Evolutionary conservation across 2,797 vertebrate species (phyloP).

Genomic region (Fistularia tabacaria): DNA sequence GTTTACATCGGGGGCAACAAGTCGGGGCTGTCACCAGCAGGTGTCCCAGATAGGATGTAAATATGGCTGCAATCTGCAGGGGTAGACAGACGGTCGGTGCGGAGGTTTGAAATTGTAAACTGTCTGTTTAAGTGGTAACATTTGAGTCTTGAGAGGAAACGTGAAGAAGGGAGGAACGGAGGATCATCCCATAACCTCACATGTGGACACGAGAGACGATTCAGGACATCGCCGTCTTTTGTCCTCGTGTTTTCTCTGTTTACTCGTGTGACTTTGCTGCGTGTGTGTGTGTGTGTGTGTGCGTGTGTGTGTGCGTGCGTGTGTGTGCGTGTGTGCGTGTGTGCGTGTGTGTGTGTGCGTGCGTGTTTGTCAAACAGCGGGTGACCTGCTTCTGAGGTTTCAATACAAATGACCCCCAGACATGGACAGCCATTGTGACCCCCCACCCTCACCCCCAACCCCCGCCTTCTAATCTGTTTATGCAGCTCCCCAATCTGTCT

Average conservation of each 20-base stretch:
- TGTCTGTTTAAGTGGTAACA: too few relatives aligned
- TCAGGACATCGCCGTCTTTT: slow-evolving; percentile 15
- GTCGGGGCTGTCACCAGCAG: too few relatives aligned
- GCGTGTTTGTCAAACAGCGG: slow-evolving; percentile 76
- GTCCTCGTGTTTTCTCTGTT: slow-evolving; percentile 26
- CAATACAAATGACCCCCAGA: slow-evolving; percentile 59
- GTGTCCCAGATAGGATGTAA: too few relatives aligned
- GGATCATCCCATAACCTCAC: slow-evolving; percentile 2
- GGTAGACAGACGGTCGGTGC: too few relatives aligned
- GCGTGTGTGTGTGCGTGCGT: neutral
- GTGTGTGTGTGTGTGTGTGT: slow-evolving; percentile 6
- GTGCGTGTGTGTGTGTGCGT: slow-evolving; percentile 15
- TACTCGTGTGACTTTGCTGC: slow-evolving; percentile 20
- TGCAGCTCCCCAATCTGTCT: slow-evolving; percentile 81
- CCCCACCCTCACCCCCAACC: neutral
- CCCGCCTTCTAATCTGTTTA: slow-evolving; percentile 84
- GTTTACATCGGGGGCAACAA: too few relatives aligned
- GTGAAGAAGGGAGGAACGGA: too few relatives aligned
- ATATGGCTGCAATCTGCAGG: too few relatives aligned
- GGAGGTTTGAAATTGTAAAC: too few relatives aligned
- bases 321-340: slow-evolving; percentile 1
- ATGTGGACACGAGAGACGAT: slow-evolving; percentile 4
- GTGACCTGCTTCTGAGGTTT: slow-evolving; percentile 86
- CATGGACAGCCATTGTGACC: slow-evolving; percentile 66
- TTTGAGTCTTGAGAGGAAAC: too few relatives aligned